Evolutionary conservation across 2,888 invertebrate species (phyloP), one percentile per base, ranked within the genome.

Genomic region (Panorpa germanica): DNA sequence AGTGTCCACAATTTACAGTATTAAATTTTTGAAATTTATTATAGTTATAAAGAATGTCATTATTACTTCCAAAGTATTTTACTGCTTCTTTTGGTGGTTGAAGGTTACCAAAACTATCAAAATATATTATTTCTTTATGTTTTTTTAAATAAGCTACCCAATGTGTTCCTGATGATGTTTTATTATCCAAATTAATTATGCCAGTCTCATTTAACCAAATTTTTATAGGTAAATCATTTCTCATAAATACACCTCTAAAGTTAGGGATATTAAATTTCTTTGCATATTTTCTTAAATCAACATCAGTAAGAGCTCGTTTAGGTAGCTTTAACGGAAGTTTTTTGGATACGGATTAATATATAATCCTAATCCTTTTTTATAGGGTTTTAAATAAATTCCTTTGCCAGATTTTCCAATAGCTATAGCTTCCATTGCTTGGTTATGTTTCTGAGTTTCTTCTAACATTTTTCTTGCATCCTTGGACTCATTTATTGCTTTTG

Each of bases 191-290:
- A n/a, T n/a, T n/a, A n/a, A n/a, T n/a, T n/a, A n/a, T n/a, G n/a
- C n/a, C n/a, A n/a, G n/a, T n/a, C n/a, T n/a, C n/a, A n/a, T n/a
- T n/a, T n/a, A n/a, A n/a, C n/a, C n/a, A n/a, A n/a, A n/a, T n/a
- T n/a, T n/a, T n/a, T n/a, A n/a, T n/a, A n/a, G 43, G 40, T 35
- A 41, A 37, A 5, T 8, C 30, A 32, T 43, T 37, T 32, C 42
- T 22, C 42, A 45, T 46, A 32, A 40, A 47, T 8, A 43, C 39
- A 6, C 44, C 44, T 32, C 40, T 27, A 34, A 44, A 44, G 28
- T 40, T 20, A 14, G 35, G 36, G 10, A 33, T 28, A 19, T 33
- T 25, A 5, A 40, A 29, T 19, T 32, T 26, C 25, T 34, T 31
- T 0, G 32, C 33, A 36, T 35, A 42, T 30, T 34, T 35, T 25